A percentile compares a stretch with the other conserved stretches of the same genome.
Evolutionary conservation across 2,113 vertebrate genomes (phyloP).

Genomic region (Sturnus vulgaris): DNA sequence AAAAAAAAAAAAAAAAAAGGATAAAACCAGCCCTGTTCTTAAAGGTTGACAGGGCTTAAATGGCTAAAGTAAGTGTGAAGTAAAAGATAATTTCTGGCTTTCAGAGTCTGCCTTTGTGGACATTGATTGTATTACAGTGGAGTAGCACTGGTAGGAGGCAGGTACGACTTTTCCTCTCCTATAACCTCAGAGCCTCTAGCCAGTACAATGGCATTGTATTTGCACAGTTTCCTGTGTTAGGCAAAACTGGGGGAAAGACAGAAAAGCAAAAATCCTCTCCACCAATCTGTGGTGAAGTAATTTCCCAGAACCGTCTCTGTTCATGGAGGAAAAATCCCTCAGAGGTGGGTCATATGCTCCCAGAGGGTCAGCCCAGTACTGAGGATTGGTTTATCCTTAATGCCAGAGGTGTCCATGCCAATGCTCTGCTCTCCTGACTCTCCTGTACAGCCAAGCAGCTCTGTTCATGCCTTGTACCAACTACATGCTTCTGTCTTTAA

Average conservation of each 20-base stretch:
- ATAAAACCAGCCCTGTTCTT: not conserved
- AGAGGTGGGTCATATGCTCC: rapidly evolving
- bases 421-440: rapidly evolving
- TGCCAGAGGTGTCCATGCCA: not conserved
- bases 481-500: not conserved
- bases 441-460: not conserved
- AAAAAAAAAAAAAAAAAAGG: not conserved
- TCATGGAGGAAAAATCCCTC: not conserved
- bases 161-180: not conserved
- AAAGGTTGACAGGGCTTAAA: not conserved
- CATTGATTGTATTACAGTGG: not conserved
- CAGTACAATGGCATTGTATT: not conserved
- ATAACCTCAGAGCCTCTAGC: not conserved
- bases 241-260: not conserved
- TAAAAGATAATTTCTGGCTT: not conserved
- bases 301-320: not conserved
- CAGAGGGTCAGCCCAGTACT: not conserved
- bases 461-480: not conserved
- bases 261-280: not conserved
- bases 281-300: not conserved
- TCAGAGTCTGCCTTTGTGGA: not conserved
- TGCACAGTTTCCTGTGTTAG: not conserved
- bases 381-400: not conserved
- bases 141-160: not conserved
- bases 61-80: not conserved